A percentile compares a stretch with the other conserved stretches of the same genome.
Evolutionary conservation across 2,797 vertebrate species (phyloP).

Genomic region (Lepidocolaptes lacrymiger): DNA sequence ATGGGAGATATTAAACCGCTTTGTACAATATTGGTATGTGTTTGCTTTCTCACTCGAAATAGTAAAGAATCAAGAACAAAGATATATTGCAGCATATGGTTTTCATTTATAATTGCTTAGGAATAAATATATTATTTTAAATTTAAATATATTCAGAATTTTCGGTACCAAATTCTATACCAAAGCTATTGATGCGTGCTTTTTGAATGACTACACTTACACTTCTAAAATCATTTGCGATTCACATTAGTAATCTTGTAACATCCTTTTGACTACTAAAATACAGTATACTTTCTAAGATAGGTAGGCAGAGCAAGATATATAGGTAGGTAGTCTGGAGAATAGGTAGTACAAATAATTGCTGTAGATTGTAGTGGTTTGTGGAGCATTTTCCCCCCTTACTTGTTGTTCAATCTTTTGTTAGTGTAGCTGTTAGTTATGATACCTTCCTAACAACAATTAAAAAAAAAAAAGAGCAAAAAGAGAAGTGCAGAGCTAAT

Average conservation of each 20-base stretch:
- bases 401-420: conserved; percentile 12
- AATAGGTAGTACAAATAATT: conserved; percentile 77
- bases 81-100: conserved; percentile 76
- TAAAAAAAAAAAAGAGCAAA: neutral
- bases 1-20: conserved; percentile 41
- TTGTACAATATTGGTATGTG: conserved; percentile 43
- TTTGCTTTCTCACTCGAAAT: conserved; percentile 50
- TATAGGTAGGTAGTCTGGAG: conserved; percentile 83
- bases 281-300: conserved; percentile 69
- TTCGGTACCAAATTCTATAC: conserved; percentile 69
- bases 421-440: conserved; percentile 44
- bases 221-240: conserved; percentile 54
- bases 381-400: neutral
- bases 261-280: conserved; percentile 57
- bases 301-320: conserved; percentile 76
- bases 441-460: conserved; percentile 28
- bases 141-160: conserved; percentile 82
- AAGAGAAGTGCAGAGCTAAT: conserved; percentile 62
- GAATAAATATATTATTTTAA: conserved; percentile 85
- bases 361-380: conserved; percentile 72
- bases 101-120: conserved; percentile 78
- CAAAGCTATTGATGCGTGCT: conserved; percentile 57
- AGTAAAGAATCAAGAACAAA: conserved; percentile 62
- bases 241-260: conserved; percentile 64
- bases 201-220: conserved; percentile 39